Evolutionary conservation across 1,140 invertebrate genomes (phyloP), one percentile per base, ranked within the genome.

Genomic region (Psix sp.): DNA sequence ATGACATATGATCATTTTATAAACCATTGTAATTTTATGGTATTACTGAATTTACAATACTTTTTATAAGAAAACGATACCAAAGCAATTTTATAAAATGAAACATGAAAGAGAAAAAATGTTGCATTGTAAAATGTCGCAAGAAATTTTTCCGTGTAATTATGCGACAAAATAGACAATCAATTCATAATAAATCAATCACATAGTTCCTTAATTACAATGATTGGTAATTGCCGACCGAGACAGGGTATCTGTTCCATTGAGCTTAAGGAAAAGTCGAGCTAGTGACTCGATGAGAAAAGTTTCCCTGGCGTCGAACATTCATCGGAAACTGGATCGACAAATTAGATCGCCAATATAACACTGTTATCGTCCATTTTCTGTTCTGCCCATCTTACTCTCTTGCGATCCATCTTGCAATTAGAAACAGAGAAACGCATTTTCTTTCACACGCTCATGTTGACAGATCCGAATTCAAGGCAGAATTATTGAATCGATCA

Each of bases 261-360:
- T 35, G 10, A 35, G 33, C n/a, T n/a, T n/a, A 6, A 5, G 11
- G 20, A 29, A 38, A 13, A 52, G 33, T 26, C 15, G 15, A 54
- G 15, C 24, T 13, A 17, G n/a, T 45, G 14, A 26, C 7, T 45
- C 13, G 31, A 14, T 20, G 26, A 43, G 24, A 35, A 62, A 59
- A 72, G 26, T 62, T 78, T 70, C 29, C 26, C 38, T 42, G 24
- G 39, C 13, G 18, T n/a, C 11, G 29, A 51, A 45, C 70, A 67
- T 52, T 51, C 45, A 17, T 36, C 29, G 74, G 46, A 39, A 68
- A 75, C 43, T 68, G 5, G 13, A 35, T 74, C 29, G 21, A 40
- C 72, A 78, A 82, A 81, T 82, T 81, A 71, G 66, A 77, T 76
- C 36, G 67, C 15, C 65, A 65, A 73, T 56, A 56, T 63, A 79